phyloP scores from a whole-genome alignment of 2,113 vertebrate genomes.

The Microcebus griseorufus region DNA sequence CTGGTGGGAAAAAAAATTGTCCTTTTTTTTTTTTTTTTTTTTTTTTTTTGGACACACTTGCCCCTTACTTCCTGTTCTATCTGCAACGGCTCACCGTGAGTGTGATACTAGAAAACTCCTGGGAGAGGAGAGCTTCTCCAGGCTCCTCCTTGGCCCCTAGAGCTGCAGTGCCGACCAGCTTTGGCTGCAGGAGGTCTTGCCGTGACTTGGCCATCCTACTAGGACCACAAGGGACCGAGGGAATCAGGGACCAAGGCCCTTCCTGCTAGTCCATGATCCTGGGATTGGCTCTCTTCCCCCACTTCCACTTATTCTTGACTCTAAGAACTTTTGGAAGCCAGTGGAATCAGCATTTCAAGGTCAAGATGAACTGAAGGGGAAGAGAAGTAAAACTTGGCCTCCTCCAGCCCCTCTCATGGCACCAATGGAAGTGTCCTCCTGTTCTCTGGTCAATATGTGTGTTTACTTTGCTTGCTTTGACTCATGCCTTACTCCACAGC shows the following conservation, averaged over 20 bases:
- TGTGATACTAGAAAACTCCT: slow-evolving; percentile 18
- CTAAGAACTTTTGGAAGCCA: slow-evolving; percentile 78
- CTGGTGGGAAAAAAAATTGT: slow-evolving; percentile 58
- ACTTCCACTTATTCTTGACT: slow-evolving; percentile 63
- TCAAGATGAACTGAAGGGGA: slow-evolving; percentile 80
- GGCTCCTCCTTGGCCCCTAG: slow-evolving; percentile 70
- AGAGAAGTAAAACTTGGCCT: slow-evolving; percentile 66
- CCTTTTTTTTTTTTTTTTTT: neutral
- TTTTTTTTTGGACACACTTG: slow-evolving; percentile 42
- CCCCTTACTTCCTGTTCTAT: slow-evolving; percentile 52
- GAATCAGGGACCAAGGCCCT: slow-evolving; percentile 71
- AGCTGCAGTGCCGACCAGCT: slow-evolving; percentile 80
- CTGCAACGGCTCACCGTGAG: slow-evolving; percentile 60
- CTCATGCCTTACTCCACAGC: slow-evolving; percentile 81
- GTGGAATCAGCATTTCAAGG: slow-evolving; percentile 76
- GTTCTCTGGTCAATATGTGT: slow-evolving; percentile 73
- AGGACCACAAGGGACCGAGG: slow-evolving; percentile 76
- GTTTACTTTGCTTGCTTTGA: slow-evolving; percentile 73
- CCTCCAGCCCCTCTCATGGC: slow-evolving; percentile 80
- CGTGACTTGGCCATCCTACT: slow-evolving; percentile 62
- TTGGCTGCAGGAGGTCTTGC: slow-evolving; percentile 78
- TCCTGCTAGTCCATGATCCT: slow-evolving; percentile 35
- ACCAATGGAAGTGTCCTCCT: slow-evolving; percentile 74
- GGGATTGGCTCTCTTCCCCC: slow-evolving; percentile 62
- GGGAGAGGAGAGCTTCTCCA: slow-evolving; percentile 25